phyloP scores from a whole-genome alignment of 1,140 invertebrate genomes.

The Formica selysi region DNA sequence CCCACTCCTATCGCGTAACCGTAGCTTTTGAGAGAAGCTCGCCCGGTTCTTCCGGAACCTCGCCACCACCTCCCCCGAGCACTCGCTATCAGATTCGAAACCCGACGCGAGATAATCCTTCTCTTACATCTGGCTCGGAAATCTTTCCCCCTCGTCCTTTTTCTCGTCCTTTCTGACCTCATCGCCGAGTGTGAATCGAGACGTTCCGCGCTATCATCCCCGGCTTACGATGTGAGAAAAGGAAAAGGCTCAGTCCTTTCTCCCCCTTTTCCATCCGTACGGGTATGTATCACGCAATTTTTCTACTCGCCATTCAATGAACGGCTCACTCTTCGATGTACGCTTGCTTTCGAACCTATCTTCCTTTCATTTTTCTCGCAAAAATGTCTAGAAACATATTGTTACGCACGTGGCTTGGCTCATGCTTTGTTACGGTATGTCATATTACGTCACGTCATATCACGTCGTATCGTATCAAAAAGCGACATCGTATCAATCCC shows the following conservation, averaged over 20 bases:
- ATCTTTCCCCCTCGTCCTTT: constrained; percentile 59
- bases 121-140: constrained; percentile 80
- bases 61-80: constrained; percentile 51
- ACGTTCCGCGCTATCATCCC: constrained; percentile 79
- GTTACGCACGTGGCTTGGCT: constrained; percentile 35
- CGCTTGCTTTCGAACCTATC: neutral
- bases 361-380: constrained; percentile 32
- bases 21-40: constrained; percentile 40
- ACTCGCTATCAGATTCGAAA: constrained; percentile 80
- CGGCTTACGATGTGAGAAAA: constrained; percentile 75
- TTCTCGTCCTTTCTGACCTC: constrained; percentile 67
- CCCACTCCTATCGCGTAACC: constrained; percentile 38
- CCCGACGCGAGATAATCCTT: constrained; percentile 82
- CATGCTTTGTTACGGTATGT: constrained; percentile 28
- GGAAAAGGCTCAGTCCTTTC: constrained; percentile 31
- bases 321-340: constrained; percentile 34
- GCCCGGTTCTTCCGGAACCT: constrained; percentile 30
- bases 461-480: neutral
- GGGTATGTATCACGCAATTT: constrained; percentile 78
- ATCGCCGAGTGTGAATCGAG: constrained; percentile 77
- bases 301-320: constrained; percentile 69
- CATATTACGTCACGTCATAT: constrained; percentile 5
- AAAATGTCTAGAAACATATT: constrained; percentile 39
- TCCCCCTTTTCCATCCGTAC: neutral
- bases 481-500: neutral